phyloP scores from a whole-genome alignment of 2,888 invertebrate genomes.

The Leucoma salicis region DNA sequence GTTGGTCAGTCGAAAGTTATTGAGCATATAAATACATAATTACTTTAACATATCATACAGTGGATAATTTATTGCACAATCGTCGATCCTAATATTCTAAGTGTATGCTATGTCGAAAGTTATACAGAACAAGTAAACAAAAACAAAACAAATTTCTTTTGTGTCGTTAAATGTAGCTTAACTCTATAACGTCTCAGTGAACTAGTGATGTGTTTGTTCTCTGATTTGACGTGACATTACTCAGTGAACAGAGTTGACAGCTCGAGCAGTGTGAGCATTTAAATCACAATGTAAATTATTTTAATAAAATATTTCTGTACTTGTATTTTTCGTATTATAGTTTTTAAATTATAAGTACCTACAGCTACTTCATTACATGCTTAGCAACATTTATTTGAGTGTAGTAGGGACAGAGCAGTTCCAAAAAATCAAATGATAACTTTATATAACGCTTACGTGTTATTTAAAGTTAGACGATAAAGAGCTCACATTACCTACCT shows the following conservation, averaged over 20 bases:
- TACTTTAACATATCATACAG: conserved; percentile 54
- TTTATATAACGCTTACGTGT: too few relatives aligned
- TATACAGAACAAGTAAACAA: conserved; percentile 46
- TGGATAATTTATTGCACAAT: conserved; percentile 74
- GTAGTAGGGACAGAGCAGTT: too few relatives aligned
- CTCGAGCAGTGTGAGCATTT: not conserved
- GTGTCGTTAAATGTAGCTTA: conserved; percentile 61
- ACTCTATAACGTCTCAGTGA: conserved; percentile 61
- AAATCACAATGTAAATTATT: too few relatives aligned
- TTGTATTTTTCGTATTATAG: too few relatives aligned
- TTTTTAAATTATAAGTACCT: too few relatives aligned
- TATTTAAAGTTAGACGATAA: too few relatives aligned
- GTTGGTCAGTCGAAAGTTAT: conserved; percentile 80
- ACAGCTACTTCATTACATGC: too few relatives aligned
- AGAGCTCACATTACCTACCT: too few relatives aligned
- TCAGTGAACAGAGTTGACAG: conserved; percentile 11
- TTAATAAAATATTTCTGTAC: too few relatives aligned
- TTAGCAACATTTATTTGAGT: too few relatives aligned
- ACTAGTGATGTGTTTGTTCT: conserved; percentile 51
- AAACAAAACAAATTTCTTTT: conserved; percentile 50
- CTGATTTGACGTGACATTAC: conserved; percentile 30
- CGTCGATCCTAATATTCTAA: conserved; percentile 61
- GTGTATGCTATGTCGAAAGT: conserved; percentile 58
- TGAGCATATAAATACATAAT: conserved; percentile 66
- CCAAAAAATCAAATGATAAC: too few relatives aligned